Conservation (phyloP, 2,797 vertebrate species). For the Helostoma temminkii region DNA sequence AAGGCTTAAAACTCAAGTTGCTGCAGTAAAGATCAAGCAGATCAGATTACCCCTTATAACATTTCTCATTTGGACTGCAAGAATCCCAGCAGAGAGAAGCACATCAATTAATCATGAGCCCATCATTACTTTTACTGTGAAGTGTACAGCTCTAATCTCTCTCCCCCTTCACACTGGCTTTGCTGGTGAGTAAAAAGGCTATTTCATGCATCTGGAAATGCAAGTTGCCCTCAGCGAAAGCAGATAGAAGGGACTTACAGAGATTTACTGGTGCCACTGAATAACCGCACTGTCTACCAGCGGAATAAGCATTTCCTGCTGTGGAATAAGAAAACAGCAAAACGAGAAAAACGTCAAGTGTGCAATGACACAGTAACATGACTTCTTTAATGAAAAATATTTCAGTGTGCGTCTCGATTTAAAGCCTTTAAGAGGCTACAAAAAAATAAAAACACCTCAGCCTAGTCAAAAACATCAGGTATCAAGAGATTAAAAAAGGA, state of each 20-base stretch:
- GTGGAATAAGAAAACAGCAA: slow-evolving; percentile 83
- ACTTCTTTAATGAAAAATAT: slow-evolving; percentile 12
- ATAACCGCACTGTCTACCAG: slow-evolving; percentile 87
- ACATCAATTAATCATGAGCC: slow-evolving; percentile 46
- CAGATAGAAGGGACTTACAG: slow-evolving; percentile 88
- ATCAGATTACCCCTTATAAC: neutral
- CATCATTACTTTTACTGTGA: slow-evolving; percentile 18
- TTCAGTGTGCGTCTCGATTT: slow-evolving; percentile 15
- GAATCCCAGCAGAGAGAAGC: slow-evolving; percentile 65
- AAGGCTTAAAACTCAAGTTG: slow-evolving; percentile 13
- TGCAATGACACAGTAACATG: slow-evolving; percentile 66
- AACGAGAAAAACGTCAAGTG: slow-evolving; percentile 73
- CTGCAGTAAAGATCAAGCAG: slow-evolving; percentile 6
- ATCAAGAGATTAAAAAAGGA: neutral
- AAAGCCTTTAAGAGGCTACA: slow-evolving; percentile 34
- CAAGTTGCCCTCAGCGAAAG: slow-evolving; percentile 84
- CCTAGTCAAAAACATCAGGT: neutral
- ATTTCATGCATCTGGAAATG: slow-evolving; percentile 85
- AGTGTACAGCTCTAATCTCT: slow-evolving; percentile 25
- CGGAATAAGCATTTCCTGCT: slow-evolving; percentile 82
- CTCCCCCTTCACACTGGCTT: slow-evolving; percentile 59
- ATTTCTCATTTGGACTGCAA: slow-evolving; percentile 46
- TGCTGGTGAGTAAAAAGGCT: slow-evolving; percentile 73
- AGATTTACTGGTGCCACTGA: slow-evolving; percentile 81
- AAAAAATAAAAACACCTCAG: neutral